Evolutionary conservation across 2,797 vertebrate genomes (phyloP), one percentile per base, ranked within the genome.

Genomic region (Malurus splendens): DNA sequence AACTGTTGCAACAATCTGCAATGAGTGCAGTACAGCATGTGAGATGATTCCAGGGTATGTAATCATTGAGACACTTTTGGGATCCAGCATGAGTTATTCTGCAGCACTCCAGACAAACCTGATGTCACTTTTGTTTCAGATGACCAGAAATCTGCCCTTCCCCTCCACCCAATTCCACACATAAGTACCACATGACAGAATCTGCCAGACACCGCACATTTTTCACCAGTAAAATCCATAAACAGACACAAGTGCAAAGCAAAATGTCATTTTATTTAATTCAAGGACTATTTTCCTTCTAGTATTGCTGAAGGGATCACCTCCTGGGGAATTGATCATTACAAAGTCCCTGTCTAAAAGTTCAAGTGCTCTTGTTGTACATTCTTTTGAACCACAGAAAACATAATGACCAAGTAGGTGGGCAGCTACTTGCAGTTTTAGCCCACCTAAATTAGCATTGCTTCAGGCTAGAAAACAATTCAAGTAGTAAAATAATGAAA

Each of bases 361-460:
- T 93, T 96, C 95, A 96, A 95, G 94, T 96, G 94, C 96, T 96
- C 95, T 92, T 94, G 94, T 96, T 92, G 94, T 96, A 97, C 96
- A 97, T 96, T 96, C 95, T 95, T 96, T 93, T 94, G 93, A 95
- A 97, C 94, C 93, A 94, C 90, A 92, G 93, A 95, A 95, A 94
- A 95, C 82, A 92, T 84, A 94, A 95, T 94, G 95, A 96, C 96
- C 95, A 93, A 94, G 91, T 92, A 96, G 94, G 93, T 94, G 90
- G 87, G 91, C 90, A 95, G 75, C 90, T 96, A 94, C 82, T 95
- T 42, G 95, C 88, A 94, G 75, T 94, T 92, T 93, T 78, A 94
- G 77, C 93, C 95, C 94, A 94, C 87, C 92, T 89, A 80, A 95
- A 88, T 92, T 73, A 92, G 90, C 93, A 90, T 89, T 81, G 91